phyloP scores from a whole-genome alignment of 2,797 vertebrate genomes.

The Hippopotamyrus pictus region DNA sequence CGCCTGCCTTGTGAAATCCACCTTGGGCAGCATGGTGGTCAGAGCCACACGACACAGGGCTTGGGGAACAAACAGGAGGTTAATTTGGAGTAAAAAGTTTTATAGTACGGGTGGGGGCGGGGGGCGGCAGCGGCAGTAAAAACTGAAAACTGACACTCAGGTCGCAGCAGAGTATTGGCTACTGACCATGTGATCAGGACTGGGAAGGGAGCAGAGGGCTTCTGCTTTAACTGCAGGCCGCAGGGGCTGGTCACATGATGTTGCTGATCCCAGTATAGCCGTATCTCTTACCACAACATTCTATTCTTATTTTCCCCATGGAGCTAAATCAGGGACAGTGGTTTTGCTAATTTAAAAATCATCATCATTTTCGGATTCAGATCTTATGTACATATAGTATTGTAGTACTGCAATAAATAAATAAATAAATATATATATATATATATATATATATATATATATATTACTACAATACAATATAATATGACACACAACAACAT shows the following conservation, averaged over 20 bases:
- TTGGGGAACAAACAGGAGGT: background rate
- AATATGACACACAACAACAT: too few species aligned
- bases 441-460: too few species aligned
- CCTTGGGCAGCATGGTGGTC: background rate
- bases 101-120: background rate
- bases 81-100: background rate
- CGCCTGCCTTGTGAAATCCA: background rate
- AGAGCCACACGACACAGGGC: background rate
- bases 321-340: background rate
- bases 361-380: too few species aligned
- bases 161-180: background rate
- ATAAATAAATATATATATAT: too few species aligned
- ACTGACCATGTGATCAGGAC: background rate
- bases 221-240: background rate
- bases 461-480: too few species aligned
- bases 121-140: background rate
- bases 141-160: background rate
- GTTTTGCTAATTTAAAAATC: background rate
- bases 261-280: background rate
- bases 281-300: background rate
- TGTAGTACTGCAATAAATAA: too few species aligned
- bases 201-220: background rate
- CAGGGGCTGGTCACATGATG: background rate
- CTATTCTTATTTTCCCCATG: background rate
- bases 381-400: too few species aligned